Base-by-base conservation (phyloP, 1,140 invertebrate genomes). In the Neodiprion virginianus region DNA sequence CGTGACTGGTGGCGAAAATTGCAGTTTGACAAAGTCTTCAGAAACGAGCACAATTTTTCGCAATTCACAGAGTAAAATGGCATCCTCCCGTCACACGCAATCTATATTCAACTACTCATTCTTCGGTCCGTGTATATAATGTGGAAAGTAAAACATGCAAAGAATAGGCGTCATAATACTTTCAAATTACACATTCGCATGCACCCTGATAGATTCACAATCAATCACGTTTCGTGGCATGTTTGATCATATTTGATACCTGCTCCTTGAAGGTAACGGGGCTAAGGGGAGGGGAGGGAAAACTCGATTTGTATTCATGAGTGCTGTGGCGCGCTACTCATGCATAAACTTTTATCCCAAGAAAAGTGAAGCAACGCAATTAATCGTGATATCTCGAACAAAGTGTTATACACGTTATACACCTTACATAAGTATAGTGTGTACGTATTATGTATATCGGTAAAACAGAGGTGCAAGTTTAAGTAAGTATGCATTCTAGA, bases 231-330 rank as follows among this genome's bases (percentile, higher is more conserved):
- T 61, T 61, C 53, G n/a, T 17, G 53, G 53, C 53, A 61, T 61
- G 53, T 61, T 61, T 61, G 53, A 61, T 61, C 53, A 61, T 12
- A 61, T 61, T 17, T 61, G 28, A 61, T 61, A 61, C n/a, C 5
- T 40, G 28, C 28, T 40, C 28, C 28, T 40, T 40, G 11, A 5
- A 7, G 7, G 53, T 17, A 61, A 61, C 53, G 53, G 11, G 53
- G 17, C 17, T 21, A 21, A 21, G 17, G 17, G 17, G 17, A 21
- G 17, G 17, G 17, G 17, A 21, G 17, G 17, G 53, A 8, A 40
- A 40, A 61, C 53, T 61, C 53, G 53, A 61, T 61, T 61, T 61
- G 53, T 61, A 61, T 61, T 61, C 53, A 61, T 61, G 53, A 61
- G 53, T 61, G 8, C 11, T 61, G 11, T 8, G 53, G 53, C n/a